Evolutionary conservation across 2,888 invertebrate species (phyloP).

Genomic region (Drosophila multiciliata): DNA sequence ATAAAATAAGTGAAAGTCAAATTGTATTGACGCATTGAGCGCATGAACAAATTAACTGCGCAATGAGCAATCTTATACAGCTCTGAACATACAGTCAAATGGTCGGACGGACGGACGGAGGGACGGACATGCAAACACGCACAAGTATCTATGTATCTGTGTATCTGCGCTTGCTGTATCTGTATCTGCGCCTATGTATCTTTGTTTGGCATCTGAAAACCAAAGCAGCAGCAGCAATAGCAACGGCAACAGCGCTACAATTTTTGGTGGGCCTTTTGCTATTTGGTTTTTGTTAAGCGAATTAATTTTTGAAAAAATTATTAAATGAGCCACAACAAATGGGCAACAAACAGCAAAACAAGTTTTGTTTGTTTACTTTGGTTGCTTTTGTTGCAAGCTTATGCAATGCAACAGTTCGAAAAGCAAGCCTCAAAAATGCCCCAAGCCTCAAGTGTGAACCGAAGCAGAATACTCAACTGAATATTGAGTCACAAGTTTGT

Average conservation of each 20-base stretch:
- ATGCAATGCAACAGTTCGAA: conserved; percentile 43
- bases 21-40: conserved; percentile 80
- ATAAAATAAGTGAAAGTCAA: conserved; percentile 79
- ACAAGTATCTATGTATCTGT: conserved; percentile 35
- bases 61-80: conserved; percentile 70
- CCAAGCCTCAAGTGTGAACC: conserved; percentile 16
- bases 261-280: conserved; percentile 48
- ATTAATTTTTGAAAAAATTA: conserved; percentile 64
- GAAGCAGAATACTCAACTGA: conserved; percentile 33
- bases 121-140: conserved; percentile 37
- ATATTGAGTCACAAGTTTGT: conserved; percentile 48
- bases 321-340: conserved; percentile 63
- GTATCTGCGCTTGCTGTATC: conserved; percentile 25
- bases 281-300: conserved; percentile 56
- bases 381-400: conserved; percentile 35
- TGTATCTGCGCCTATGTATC: conserved; percentile 53
- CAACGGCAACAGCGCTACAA: conserved; percentile 40
- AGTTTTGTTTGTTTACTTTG: conserved; percentile 59
- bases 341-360: conserved; percentile 55
- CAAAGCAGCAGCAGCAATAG: conserved; percentile 26
- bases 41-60: conserved; percentile 80
- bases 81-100: conserved; percentile 23
- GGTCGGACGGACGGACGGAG: conserved; percentile 12
- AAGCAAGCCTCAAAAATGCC: conserved; percentile 16
- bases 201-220: conserved; percentile 53